phyloP scores from a whole-genome alignment of 2,888 invertebrate species.

The Resseliella maxima region DNA sequence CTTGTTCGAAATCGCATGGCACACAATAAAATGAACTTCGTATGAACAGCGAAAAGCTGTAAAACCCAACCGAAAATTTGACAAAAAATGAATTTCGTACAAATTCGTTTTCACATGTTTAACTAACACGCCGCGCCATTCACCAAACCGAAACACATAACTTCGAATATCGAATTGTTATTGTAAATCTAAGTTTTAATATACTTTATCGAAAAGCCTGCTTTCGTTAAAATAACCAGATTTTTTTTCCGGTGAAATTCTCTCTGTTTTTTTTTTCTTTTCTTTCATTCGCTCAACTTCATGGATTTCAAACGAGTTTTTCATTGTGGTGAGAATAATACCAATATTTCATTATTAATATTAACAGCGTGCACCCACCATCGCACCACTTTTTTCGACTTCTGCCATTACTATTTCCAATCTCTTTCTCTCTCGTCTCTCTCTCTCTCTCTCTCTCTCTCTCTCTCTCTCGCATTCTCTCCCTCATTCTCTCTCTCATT shows the following conservation, averaged over 20 bases:
- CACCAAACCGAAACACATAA: not conserved
- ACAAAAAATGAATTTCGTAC: not conserved
- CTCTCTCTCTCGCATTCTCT: too few species aligned
- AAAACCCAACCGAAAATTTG: not conserved
- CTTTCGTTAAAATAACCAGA: not conserved
- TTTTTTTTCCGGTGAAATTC: not conserved
- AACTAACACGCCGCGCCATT: not conserved
- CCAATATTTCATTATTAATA: constrained; percentile 50
- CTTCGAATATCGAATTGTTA: not conserved
- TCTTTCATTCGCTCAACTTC: not conserved
- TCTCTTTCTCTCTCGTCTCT: not conserved
- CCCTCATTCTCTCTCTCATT: too few species aligned
- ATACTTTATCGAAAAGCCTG: constrained; percentile 11
- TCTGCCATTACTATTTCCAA: too few species aligned
- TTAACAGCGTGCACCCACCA: constrained; percentile 12
- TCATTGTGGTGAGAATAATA: constrained; percentile 39
- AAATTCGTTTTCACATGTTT: not conserved
- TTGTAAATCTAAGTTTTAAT: constrained; percentile 41
- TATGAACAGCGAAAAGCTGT: constrained; percentile 28
- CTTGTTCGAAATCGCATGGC: not conserved
- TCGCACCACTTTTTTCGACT: not conserved
- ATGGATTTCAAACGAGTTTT: constrained; percentile 23
- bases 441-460: not conserved
- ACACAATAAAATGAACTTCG: constrained; percentile 2
- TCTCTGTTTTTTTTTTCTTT: not conserved